Conservation (phyloP, 2,888 invertebrate species). For the Acanthosepion lycidas region DNA sequence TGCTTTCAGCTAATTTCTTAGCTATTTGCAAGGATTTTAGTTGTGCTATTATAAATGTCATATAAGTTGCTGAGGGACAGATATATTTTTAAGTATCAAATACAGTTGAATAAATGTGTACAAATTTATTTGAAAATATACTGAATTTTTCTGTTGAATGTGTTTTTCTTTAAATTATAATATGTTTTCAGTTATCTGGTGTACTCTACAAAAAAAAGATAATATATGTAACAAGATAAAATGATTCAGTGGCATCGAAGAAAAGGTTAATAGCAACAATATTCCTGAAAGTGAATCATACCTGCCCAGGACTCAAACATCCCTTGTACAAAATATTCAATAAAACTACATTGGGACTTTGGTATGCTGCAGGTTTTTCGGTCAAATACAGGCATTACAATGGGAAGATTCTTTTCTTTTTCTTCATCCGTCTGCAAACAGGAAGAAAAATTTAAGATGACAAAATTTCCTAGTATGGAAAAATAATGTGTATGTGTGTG, state of each 20-base stretch:
- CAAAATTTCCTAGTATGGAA: neutral
- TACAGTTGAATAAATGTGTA: no score
- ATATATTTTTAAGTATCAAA: no score
- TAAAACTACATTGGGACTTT: constrained; percentile 96
- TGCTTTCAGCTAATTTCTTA: no score
- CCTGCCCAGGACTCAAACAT: constrained; percentile 98
- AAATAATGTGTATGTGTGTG: no score
- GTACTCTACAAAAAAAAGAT: neutral
- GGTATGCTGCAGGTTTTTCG: constrained; percentile 95
- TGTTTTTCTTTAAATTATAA: no score
- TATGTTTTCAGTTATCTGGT: no score
- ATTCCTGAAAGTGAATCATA: constrained; percentile 61
- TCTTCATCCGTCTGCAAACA: constrained; percentile 91
- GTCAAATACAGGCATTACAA: constrained; percentile 99
- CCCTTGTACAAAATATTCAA: constrained; percentile 96
- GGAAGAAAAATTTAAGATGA: neutral
- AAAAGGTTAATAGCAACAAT: neutral
- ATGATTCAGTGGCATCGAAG: neutral
- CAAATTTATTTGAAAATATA: no score
- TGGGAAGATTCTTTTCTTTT: constrained; percentile 88
- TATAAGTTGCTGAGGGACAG: no score
- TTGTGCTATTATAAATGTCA: no score
- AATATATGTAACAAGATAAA: neutral
- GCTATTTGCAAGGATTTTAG: no score
- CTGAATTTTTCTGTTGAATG: no score